These are phyloP conservation scores for Lamproptera curius DNA, from an alignment of 2,888 invertebrate species.

Conservation along the genomic window DNA sequence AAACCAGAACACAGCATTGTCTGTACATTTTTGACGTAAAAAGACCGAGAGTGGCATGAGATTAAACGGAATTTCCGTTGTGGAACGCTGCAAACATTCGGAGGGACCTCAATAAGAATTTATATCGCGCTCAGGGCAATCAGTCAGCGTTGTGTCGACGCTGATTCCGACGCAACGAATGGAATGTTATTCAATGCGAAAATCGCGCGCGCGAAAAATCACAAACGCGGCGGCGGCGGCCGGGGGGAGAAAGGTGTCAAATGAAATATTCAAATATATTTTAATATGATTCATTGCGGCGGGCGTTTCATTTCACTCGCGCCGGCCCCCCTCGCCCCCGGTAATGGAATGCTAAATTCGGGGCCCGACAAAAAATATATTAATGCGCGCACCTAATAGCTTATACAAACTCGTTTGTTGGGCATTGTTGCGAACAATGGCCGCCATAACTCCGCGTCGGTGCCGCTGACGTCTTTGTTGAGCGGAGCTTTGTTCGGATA, in stretches of 20 bases:
- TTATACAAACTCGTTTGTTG: slow-evolving; percentile 79
- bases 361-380: slow-evolving; percentile 78
- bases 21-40: too few species aligned
- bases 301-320: slow-evolving; percentile 79
- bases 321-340: too few species aligned
- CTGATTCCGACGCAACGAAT: slow-evolving; percentile 73
- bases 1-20: too few species aligned
- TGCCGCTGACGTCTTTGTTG: slow-evolving; percentile 78
- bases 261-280: slow-evolving; percentile 79
- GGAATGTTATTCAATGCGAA: slow-evolving; percentile 76
- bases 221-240: slow-evolving; percentile 64
- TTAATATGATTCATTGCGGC: slow-evolving; percentile 79
- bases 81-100: slow-evolving; percentile 35
- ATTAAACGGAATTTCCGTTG: too few species aligned
- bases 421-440: slow-evolving; percentile 79
- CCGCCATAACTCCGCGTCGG: slow-evolving; percentile 77
- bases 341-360: slow-evolving; percentile 79
- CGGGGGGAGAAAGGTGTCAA: slow-evolving; percentile 75
- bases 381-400: slow-evolving; percentile 79
- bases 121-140: slow-evolving; percentile 58
- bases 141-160: slow-evolving; percentile 71
- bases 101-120: slow-evolving; percentile 61
- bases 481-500: slow-evolving; percentile 67
- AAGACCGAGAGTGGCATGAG: too few species aligned
- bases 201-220: slow-evolving; percentile 74